Base-by-base conservation (phyloP, 1,140 invertebrate species). In the Diploscapter pachys region DNA sequence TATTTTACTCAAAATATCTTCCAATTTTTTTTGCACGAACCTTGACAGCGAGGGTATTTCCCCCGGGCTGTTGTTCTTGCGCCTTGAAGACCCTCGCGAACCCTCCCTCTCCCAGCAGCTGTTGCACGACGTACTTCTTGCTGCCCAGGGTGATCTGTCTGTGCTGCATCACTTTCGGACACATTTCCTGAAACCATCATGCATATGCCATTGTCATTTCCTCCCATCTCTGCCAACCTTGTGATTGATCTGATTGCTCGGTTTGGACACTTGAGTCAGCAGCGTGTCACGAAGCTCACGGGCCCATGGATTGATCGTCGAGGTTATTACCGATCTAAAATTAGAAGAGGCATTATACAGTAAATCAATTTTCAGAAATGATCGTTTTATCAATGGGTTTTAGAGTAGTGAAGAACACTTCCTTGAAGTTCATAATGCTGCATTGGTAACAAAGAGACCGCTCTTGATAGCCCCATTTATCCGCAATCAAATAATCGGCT, bases 251-350 rank as follows among this genome's bases (percentile, higher is more conserved):
- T 66, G 64, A 31, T 68, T 61, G 6, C 54, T 3, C 5, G 73
- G 56, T 2, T 52, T 4, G 11, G 51, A 52, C 3, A 62, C 51
- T 2, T 48, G 13, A 2, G 3, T 11, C 73, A 74, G 68, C 3
- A 74, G 5, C 50, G 53, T 74, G 9, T 66, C 49, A 4, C 73
- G 73, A 31, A 74, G 63, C 5, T 65, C n/a, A 48, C 64, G 55
- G 52, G 68, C 73, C 73, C 73, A 74, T 49, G 73, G 73, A 55
- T 74, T 74, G 57, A 74, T 69, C 63, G 51, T 65, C 72, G 4
- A 11, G 11, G 53, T 66, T 73, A n/a, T 63, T 49, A 13, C 67
- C 72, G 55, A 63, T 73, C 8, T 55, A 62, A 4, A 55, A 65
- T 9, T 9, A 31, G 8, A 65, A 65, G 2, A 8, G 2, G 63